phyloP scores from a whole-genome alignment of 2,888 invertebrate species.

The Pseudanteris insignis region DNA sequence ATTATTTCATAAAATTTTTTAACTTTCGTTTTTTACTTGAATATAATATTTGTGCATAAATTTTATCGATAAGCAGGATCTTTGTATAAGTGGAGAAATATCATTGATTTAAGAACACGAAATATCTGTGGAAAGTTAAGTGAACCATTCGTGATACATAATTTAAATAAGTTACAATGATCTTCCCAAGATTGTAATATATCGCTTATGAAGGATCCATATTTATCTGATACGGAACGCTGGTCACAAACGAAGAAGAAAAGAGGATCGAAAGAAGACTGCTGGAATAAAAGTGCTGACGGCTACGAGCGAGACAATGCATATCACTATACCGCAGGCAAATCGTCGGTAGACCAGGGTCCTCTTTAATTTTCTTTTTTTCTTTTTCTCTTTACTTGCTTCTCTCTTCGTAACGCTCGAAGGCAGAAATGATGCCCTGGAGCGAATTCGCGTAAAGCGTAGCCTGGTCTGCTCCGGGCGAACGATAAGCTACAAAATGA shows the following conservation, averaged over 20 bases:
- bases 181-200: conserved; percentile 28
- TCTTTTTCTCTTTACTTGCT: conserved; percentile 11
- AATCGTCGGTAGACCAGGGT: conserved; percentile 50
- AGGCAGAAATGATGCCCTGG: conserved; percentile 65
- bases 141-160: too few species aligned
- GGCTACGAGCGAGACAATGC: conserved; percentile 57
- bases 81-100: too few species aligned
- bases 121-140: too few species aligned
- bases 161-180: conserved; percentile 27
- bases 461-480: too few species aligned
- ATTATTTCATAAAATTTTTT: too few species aligned
- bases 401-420: conserved; percentile 47
- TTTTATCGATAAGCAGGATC: too few species aligned
- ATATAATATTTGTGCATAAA: too few species aligned
- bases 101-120: too few species aligned
- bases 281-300: conserved; percentile 31
- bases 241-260: conserved; percentile 34
- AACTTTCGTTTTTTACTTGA: too few species aligned
- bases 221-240: conserved; percentile 35
- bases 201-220: conserved; percentile 25
- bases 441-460: too few species aligned
- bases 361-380: conserved; percentile 39
- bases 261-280: conserved; percentile 7
- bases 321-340: conserved; percentile 50
- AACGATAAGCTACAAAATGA: too few species aligned